Evolutionary conservation across 2,113 vertebrate genomes (phyloP), one percentile per base, ranked within the genome.

Genomic region (Nipponia nippon): DNA sequence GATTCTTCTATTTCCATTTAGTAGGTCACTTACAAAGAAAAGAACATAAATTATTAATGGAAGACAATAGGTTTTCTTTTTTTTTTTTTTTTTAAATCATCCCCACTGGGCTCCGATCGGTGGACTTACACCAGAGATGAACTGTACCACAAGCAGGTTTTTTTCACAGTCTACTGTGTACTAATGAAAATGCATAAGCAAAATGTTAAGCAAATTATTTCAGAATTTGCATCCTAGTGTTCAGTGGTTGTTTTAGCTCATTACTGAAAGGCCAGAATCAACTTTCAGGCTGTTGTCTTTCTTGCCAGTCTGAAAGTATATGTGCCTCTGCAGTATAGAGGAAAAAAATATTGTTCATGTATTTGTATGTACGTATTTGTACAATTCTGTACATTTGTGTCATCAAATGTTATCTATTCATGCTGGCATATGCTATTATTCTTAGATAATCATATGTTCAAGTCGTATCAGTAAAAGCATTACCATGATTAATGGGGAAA

Each of bases 1-100:
- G 7, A 76, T 71, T 93, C 36, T 75, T 92, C 27, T 72, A 56
- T 76, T 95, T 92, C 44, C 19, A 40, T 82, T 90, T 94, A 95
- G 70, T 67, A 94, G 81, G 71, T 91, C 91, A 72, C 42, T 83
- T 47, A 40, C 32, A 88, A 70, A 90, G 38, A 86, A 63, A 50
- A 81, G 52, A 89, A 79, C 20, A 75, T 78, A 49, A 82, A 91
- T 94, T 90, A 91, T 93, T 93, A 89, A 93, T 62, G 32, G 52
- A 19, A 77, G 38, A 95, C 32, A 87, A 47, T 47, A 34, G 26
- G 32, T n/a, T 3, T 50, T 9, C 44, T 34, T 78, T 40, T 47
- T 32, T 17, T 34, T 22, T 16, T 32, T 67, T 42, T 42, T 23
- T 49, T 13, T 20, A 6, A 36, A n/a, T 79, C 40, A 34, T 75